Evolutionary conservation across 2,888 invertebrate species (phyloP), one percentile per base, ranked within the genome.

Genomic region (Bugulina stolonifera): DNA sequence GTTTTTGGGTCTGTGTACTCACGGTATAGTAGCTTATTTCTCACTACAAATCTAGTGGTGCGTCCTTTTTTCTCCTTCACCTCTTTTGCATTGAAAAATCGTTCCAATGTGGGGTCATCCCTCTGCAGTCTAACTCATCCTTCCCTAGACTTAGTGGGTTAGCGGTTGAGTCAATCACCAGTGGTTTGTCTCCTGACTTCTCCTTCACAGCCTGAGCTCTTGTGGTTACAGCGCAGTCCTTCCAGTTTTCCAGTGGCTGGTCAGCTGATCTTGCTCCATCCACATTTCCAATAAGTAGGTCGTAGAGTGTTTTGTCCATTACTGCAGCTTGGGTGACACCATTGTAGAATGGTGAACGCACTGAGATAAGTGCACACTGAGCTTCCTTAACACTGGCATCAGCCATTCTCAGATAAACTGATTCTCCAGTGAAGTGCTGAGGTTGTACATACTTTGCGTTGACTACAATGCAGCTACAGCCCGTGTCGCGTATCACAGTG

Each of bases 41-140:
- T 55, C 55, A 55, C 55, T n/a, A 55, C 55, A 55, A 55, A 55
- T 23, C 55, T 55, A 25, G 55, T 55, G 22, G 55, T 55, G n/a
- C 25, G 23, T 55, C 25, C 55, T n/a, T 55, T 55, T 25, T 55
- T 55, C 25, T 55, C 55, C 55, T 55, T 55, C 55, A 55, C n/a
- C n/a, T 55, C 55, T 23, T 55, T 25, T 23, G 55, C 55, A 55
- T 25, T 5, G n/a, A 23, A 55, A n/a, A 55, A 55, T 5, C 55
- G 22, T 55, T 55, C 25, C 55, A 55, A 55, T 55, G 55, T 55
- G 22, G 55, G 55, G 55, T 55, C 55, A 55, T 55, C 55, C 25
- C 55, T 18, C 55, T 55, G 55, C 22, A 55, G 23, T 55, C 25
- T 55, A 10, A 18, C 18, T 52, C 52, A 14, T 52, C 18, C 10